phyloP scores from a whole-genome alignment of 2,888 invertebrate genomes.

The Scaptodrosophila latifasciaeformis region DNA sequence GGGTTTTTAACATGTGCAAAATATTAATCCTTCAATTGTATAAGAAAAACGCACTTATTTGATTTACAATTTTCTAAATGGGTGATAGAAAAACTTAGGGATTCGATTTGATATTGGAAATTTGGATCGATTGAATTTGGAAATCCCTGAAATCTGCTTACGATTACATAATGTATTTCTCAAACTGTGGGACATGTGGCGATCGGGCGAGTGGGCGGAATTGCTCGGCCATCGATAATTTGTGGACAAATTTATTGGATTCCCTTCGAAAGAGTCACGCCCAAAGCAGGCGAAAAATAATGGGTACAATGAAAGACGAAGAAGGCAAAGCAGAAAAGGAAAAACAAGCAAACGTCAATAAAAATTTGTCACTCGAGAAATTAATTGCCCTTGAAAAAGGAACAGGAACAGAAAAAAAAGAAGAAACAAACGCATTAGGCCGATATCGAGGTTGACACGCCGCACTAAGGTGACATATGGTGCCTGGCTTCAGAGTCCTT shows the following conservation, averaged over 20 bases:
- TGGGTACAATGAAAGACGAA: slow-evolving; percentile 34
- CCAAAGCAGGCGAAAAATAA: slow-evolving; percentile 35
- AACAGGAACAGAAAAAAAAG: slow-evolving; percentile 9
- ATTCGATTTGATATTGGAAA: slow-evolving; percentile 20
- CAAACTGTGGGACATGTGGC: slow-evolving; percentile 9
- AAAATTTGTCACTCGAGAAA: slow-evolving; percentile 73
- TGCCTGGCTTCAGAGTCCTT: slow-evolving; percentile 34
- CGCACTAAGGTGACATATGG: slow-evolving; percentile 61
- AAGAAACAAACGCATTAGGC: slow-evolving; percentile 54
- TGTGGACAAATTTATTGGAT: slow-evolving; percentile 60
- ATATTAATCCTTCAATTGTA: too few species aligned
- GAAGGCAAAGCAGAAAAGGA: slow-evolving; percentile 15
- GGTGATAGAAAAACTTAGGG: too few species aligned
- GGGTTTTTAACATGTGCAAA: too few species aligned
- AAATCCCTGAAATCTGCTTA: slow-evolving; percentile 22
- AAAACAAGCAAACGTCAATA: slow-evolving; percentile 53
- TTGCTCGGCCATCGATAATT: slow-evolving; percentile 52
- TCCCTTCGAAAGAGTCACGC: slow-evolving; percentile 30
- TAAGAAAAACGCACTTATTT: too few species aligned
- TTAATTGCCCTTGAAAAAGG: slow-evolving; percentile 74
- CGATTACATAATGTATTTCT: slow-evolving; percentile 37
- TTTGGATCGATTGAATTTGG: slow-evolving; percentile 49
- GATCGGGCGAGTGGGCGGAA: not conserved
- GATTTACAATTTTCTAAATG: too few species aligned
- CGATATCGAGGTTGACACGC: not conserved